These are phyloP conservation scores for Silurus lanzhouensis DNA, from an alignment of 2,797 vertebrate genomes.

Conservation along the genomic window DNA sequence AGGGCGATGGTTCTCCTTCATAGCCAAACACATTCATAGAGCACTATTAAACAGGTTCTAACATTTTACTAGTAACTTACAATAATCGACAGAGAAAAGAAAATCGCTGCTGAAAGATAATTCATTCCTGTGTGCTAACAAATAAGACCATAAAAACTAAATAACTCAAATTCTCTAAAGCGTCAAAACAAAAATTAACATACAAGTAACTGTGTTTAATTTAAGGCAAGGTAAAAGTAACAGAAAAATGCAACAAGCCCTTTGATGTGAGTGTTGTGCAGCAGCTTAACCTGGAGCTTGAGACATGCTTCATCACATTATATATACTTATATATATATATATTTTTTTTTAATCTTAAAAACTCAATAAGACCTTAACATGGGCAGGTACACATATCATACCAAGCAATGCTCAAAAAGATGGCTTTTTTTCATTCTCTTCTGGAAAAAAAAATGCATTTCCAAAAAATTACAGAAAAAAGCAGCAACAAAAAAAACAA, in stretches of 20 bases:
- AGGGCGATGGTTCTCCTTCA: constrained; percentile 56
- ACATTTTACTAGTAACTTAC: constrained; percentile 1
- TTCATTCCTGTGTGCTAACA: constrained; percentile 32
- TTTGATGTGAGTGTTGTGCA: constrained; percentile 55
- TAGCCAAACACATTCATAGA: background rate
- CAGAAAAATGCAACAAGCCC: constrained; percentile 53
- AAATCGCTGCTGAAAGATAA: constrained; percentile 2
- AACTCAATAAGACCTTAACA: constrained; percentile 70
- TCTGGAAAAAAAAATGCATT: constrained; percentile 58
- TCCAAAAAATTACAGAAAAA: constrained; percentile 59
- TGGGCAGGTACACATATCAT: constrained; percentile 69
- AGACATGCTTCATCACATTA: constrained; percentile 73
- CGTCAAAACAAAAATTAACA: constrained; percentile 46
- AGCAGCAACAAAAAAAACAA: constrained; percentile 69
- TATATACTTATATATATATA: constrained; percentile 72
- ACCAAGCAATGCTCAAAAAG: constrained; percentile 69
- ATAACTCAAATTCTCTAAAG: constrained; percentile 47
- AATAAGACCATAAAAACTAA: constrained; percentile 24
- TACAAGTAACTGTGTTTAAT: constrained; percentile 51
- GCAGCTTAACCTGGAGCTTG: constrained; percentile 71
- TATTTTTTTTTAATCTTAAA: constrained; percentile 70
- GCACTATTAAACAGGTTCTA: constrained; percentile 23
- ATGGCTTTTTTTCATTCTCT: constrained; percentile 67
- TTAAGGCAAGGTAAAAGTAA: constrained; percentile 51
- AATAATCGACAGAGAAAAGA: constrained; percentile 19